phyloP scores from a whole-genome alignment of 2,113 vertebrate genomes.

The Oenanthe melanoleuca region DNA sequence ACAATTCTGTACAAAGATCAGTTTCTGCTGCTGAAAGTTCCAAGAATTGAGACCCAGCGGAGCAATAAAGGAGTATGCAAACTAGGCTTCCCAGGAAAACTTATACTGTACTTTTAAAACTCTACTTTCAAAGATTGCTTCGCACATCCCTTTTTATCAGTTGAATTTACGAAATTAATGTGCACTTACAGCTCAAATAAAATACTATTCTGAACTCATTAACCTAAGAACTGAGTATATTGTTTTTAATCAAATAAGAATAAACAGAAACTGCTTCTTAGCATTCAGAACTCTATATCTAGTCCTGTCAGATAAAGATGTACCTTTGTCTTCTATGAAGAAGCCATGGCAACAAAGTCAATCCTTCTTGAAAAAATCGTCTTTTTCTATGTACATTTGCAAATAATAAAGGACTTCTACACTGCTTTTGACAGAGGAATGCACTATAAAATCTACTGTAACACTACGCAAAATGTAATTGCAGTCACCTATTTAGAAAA shows the following conservation, averaged over 20 bases:
- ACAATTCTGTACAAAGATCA: not conserved
- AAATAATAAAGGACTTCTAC: not conserved
- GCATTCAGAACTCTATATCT: not conserved
- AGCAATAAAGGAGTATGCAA: not conserved
- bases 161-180: not conserved
- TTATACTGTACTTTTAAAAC: not conserved
- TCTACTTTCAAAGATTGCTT: not conserved
- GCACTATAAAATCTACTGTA: not conserved
- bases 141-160: not conserved
- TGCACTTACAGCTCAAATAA: not conserved
- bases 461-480: not conserved
- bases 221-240: not conserved
- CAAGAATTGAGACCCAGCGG: not conserved
- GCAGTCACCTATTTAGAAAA: not conserved
- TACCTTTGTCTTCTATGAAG: not conserved
- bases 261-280: not conserved
- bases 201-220: not conserved
- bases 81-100: not conserved
- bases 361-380: not conserved
- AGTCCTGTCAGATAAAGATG: not conserved
- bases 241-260: not conserved
- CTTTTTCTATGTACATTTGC: not conserved
- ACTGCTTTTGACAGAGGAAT: not conserved
- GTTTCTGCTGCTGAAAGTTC: conserved; percentile 4
- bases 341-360: not conserved